Evolutionary conservation across 2,888 invertebrate genomes (phyloP), one percentile per base, ranked within the genome.

Genomic region (Smittia sp.): DNA sequence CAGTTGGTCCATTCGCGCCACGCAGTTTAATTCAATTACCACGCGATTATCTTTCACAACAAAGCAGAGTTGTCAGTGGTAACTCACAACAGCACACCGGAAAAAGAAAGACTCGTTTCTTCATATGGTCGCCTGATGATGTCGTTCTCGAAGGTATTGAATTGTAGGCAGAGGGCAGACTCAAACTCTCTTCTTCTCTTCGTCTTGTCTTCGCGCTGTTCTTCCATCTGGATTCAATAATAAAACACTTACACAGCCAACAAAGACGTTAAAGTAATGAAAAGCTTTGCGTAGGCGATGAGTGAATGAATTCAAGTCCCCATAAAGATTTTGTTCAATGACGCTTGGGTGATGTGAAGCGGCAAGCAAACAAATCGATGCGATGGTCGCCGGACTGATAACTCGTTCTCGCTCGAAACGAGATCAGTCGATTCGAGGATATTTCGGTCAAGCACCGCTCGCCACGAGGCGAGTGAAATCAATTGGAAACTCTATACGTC

Each of bases 281-380:
- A 58, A 68, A 25, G 7, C 41, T 54, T 22, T n/a, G 69, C 69
- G 69, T 70, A 54, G 69, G 69, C 25, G 25, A 39, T 54, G 38
- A 15, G 6, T 69, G 24, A 68, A 46, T 68, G 46, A 68, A 68
- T 52, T 22, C 15, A 66, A 38, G 27, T 24, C 65, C n/a, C 27
- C 65, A 65, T 67, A 39, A 67, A 67, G 46, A 46, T 52, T 13
- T 69, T 69, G 22, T 52, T 69, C 41, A 52, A 25, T 7, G 13
- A 62, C 62, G 62, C n/a, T n/a, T n/a, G n/a, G n/a, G n/a, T 20
- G 62, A 20, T 62, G 62, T 39, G 39, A 39, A 39, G 39, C 39
- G 13, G 13, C 39, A 39, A 39, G 13, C 15, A 46, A 46, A 46
- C 46, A 46, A 32, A 46, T 68, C 52, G 24, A 25, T 24, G 24